Evolutionary conservation across 2,888 invertebrate species (phyloP).

Genomic region (Rotaria socialis): DNA sequence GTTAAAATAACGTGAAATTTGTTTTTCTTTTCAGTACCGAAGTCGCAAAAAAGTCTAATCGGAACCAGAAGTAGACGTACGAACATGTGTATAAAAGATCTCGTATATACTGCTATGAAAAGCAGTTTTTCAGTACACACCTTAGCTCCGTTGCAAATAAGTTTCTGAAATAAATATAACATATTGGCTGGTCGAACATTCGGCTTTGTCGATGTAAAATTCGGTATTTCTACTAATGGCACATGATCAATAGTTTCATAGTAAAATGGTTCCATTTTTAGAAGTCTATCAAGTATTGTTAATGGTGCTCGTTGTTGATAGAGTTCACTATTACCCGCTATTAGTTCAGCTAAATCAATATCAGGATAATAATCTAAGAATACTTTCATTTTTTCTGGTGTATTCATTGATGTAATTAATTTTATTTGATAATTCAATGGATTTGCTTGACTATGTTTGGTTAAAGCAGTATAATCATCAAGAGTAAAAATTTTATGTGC

Average conservation of each 20-base stretch:
- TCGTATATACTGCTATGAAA: too few relatives aligned
- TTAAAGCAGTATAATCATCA: neutral
- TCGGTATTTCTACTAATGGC: neutral
- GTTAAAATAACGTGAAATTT: too few relatives aligned
- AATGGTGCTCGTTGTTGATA: neutral
- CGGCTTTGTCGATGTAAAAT: neutral
- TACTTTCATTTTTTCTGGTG: constrained; percentile 32
- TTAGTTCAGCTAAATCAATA: neutral
- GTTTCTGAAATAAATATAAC: constrained; percentile 14
- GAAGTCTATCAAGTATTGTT: constrained; percentile 27
- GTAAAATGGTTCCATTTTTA: constrained; percentile 20
- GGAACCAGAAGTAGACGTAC: too few relatives aligned
- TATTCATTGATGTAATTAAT: constrained; percentile 26
- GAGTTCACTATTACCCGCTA: neutral
- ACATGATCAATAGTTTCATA: neutral
- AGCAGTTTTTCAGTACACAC: neutral
- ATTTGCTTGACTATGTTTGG: neutral
- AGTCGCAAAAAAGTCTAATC: too few relatives aligned
- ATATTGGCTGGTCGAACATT: constrained; percentile 16
- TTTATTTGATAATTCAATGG: constrained; percentile 6
- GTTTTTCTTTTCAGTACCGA: too few relatives aligned
- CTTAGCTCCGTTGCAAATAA: neutral
- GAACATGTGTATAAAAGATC: too few relatives aligned
- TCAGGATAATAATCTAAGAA: constrained; percentile 31
- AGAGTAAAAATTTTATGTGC: neutral